Conservation (phyloP, 2,888 invertebrate genomes). For the Lobophora halterata region DNA sequence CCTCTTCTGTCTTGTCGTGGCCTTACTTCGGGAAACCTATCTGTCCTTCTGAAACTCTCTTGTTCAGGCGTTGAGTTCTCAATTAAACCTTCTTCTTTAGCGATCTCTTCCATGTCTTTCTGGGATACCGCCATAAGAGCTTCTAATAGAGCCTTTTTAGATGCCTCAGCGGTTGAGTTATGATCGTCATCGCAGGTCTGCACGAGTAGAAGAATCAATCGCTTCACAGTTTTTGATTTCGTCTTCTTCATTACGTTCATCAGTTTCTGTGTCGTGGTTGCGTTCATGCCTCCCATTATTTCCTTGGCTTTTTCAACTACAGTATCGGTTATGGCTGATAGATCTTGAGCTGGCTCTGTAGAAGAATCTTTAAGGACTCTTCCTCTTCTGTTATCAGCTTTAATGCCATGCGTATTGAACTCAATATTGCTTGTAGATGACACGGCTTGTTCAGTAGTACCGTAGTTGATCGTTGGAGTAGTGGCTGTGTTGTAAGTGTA, state of each 20-base stretch:
- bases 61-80: slow-evolving; percentile 48
- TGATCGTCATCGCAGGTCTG: slow-evolving; percentile 88
- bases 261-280: slow-evolving; percentile 86
- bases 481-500: slow-evolving; percentile 43
- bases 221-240: slow-evolving; percentile 86
- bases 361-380: slow-evolving; percentile 60
- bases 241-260: slow-evolving; percentile 92
- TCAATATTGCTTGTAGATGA: slow-evolving; percentile 56
- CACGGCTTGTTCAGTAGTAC: slow-evolving; percentile 53
- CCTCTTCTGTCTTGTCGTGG: slow-evolving; percentile 52
- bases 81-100: slow-evolving; percentile 59
- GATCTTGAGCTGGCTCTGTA: slow-evolving; percentile 77
- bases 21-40: slow-evolving; percentile 49
- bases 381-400: slow-evolving; percentile 55
- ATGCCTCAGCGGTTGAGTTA: slow-evolving; percentile 85
- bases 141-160: slow-evolving; percentile 84
- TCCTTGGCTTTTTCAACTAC: slow-evolving; percentile 86
- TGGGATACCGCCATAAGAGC: slow-evolving; percentile 85
- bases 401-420: slow-evolving; percentile 46
- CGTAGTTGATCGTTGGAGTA: slow-evolving; percentile 49
- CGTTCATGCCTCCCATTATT: slow-evolving; percentile 88
- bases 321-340: slow-evolving; percentile 84
- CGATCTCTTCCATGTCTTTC: slow-evolving; percentile 75
- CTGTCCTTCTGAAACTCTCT: slow-evolving; percentile 47
- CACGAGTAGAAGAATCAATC: slow-evolving; percentile 87